Evolutionary conservation across 2,113 vertebrate genomes (phyloP).

Genomic region (Cariama cristata): DNA sequence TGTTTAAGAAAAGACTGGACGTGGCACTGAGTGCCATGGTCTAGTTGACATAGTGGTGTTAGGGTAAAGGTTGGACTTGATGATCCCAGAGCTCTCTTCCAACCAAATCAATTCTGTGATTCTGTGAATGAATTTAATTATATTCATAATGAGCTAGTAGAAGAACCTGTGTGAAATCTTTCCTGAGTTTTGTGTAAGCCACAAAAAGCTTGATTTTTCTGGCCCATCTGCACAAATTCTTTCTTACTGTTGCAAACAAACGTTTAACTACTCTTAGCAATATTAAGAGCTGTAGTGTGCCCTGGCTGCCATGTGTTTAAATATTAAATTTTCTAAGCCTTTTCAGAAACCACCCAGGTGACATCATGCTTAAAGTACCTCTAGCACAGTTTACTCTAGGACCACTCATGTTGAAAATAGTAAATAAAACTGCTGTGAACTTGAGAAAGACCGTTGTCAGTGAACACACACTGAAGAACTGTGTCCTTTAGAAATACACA

Average conservation of each 20-base stretch:
- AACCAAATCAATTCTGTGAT: no score
- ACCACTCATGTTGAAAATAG: neutral
- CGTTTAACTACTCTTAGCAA: neutral
- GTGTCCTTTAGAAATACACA: neutral
- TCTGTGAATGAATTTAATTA: neutral
- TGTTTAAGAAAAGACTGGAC: no score
- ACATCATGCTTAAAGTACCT: neutral
- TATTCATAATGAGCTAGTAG: neutral
- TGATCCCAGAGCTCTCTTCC: no score
- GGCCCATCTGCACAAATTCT: neutral
- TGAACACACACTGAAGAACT: neutral
- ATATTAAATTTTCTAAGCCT: neutral
- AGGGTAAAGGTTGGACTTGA: no score
- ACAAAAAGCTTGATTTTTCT: neutral
- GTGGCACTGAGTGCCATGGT: no score
- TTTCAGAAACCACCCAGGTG: neutral
- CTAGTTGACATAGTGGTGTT: no score
- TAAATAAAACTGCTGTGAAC: neutral
- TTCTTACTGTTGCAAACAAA: neutral
- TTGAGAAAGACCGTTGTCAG: neutral
- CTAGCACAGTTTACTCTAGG: neutral
- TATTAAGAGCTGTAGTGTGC: neutral
- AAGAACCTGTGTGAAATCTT: neutral
- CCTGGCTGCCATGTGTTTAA: neutral
- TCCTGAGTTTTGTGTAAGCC: neutral